Base-by-base conservation (phyloP, 2,888 invertebrate genomes). In the Chloromyia formosa region DNA sequence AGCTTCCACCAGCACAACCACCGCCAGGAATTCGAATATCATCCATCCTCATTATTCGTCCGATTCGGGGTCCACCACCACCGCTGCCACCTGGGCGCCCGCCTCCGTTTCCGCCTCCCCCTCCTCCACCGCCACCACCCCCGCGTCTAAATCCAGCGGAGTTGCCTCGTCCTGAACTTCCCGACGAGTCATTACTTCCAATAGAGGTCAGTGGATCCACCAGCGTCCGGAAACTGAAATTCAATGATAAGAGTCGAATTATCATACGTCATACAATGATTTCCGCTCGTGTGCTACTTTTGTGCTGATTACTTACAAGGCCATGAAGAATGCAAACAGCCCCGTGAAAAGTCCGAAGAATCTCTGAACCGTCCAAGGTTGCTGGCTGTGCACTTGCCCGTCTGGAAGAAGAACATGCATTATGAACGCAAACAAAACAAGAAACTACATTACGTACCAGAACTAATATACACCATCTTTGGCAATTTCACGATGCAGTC, bases 1-100 rank as follows among this genome's bases (percentile, higher is more conserved):
- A 78, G 77, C 78, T 75, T 79, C 78, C 78, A 75, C 78, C 75
- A 12, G 77, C 75, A 76, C 78, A 78, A 74, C 78, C 78, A 60
- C 78, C 78, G 0, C 78, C 78, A 5, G 78, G 78, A 0, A 78
- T 75, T 18, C 75, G 76, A 14, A 78, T 78, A 42, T 78, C 78
- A 9, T 78, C 77, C 77, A 78, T 78, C 5, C 77, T 76, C 76
- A 75, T 77, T 12, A 78, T 76, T 4, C 78, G 66, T 12, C 78
- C 78, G 42, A 79, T 77, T 72, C 79, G 77, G 68, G 78, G 77
- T 64, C 74, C 64, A 14, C 61, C 76, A 0, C 77, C 78, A 22
- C 78, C 78, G 23, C 54, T 35, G 1, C 73, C 73, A n/a, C 71
- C 58, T 4, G 68, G 77, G 0, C 78, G 77, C 18, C 78, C 78